Base-by-base conservation (phyloP, 2,797 vertebrate genomes). In the Diceros bicornis region DNA sequence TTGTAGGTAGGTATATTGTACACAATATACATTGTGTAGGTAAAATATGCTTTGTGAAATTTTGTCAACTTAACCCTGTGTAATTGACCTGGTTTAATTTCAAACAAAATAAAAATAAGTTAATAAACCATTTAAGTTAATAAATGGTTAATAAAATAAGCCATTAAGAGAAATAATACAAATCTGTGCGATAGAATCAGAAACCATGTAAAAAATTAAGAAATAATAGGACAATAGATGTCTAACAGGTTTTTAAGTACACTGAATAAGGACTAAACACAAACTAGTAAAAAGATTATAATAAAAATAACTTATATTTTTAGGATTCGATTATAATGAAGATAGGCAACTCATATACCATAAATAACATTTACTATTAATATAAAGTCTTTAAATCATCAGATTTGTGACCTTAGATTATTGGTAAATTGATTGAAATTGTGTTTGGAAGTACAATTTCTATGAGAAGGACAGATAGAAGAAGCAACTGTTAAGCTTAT, bases 381-480 rank as follows among this genome's bases (percentile, higher is more conserved):
- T 27, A 91, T 34, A 62, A 87, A 47, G 7, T 50, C 14, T 95
- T 94, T 89, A 68, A 72, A 81, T 82, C 32, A 94, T n/a, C 18
- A 44, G 11, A 68, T 79, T 47, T 84, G 13, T 89, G 41, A 82
- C 17, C 4, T 7, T 50, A 0, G 23, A 37, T 71, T 94, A 79
- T 95, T 72, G 78, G 44, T 71, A 69, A 37, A 62, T 57, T n/a
- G 41, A 93, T 41, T 23, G 9, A 71, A 97, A 97, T 98, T 97
- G 82, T 98, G 98, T 98, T 98, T 99, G 99, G 98, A 99, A 99
- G 98, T 98, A 91, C 96, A 97, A 84, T 94, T 95, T 72, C 96
- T 97, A 85, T 55, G 98, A 90, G 69, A 98, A 98, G 98, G 83
- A 98, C 95, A 98, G 97, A 98, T 98, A 98, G 98, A 96, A 98